Conservation (phyloP, 2,888 invertebrate species). For the Germaria angustata region DNA sequence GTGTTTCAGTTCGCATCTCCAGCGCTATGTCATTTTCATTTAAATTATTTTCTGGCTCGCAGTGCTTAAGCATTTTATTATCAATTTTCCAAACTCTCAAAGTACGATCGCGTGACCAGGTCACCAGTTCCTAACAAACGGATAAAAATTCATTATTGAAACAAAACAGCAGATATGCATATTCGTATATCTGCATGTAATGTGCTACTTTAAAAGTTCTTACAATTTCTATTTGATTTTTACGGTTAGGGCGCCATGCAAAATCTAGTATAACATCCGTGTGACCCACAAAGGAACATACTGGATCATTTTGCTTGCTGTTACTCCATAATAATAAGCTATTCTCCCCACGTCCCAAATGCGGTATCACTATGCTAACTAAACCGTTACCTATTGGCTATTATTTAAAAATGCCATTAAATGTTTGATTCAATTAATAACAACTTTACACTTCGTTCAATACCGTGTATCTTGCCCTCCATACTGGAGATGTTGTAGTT, state of each 20-base stretch:
- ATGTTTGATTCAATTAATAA: neutral
- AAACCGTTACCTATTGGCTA: slow-evolving; percentile 95
- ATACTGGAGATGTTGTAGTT: slow-evolving; percentile 90
- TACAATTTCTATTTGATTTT: slow-evolving; percentile 78
- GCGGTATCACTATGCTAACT: slow-evolving; percentile 95
- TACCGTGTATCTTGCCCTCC: slow-evolving; percentile 94
- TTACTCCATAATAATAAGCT: slow-evolving; percentile 89
- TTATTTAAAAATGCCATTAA: slow-evolving; percentile 3
- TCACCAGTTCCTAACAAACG: slow-evolving; percentile 90
- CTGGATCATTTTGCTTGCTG: slow-evolving; percentile 85
- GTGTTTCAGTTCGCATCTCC: slow-evolving; percentile 69
- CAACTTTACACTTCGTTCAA: too few species aligned
- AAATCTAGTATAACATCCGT: slow-evolving; percentile 96
- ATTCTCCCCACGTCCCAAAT: slow-evolving; percentile 92
- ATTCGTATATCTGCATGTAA: too few species aligned
- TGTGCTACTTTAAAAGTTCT: slow-evolving; percentile 25
- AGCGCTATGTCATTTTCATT: slow-evolving; percentile 74
- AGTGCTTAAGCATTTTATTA: slow-evolving; percentile 89
- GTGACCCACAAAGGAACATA: slow-evolving; percentile 96
- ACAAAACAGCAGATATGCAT: too few species aligned
- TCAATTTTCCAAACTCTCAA: slow-evolving; percentile 95
- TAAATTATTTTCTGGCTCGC: slow-evolving; percentile 82
- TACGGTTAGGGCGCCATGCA: slow-evolving; percentile 91
- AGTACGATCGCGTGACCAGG: slow-evolving; percentile 97
- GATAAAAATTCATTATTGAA: too few species aligned